Conservation (phyloP, 2,888 invertebrate species). For the Microplitis deprimator region DNA sequence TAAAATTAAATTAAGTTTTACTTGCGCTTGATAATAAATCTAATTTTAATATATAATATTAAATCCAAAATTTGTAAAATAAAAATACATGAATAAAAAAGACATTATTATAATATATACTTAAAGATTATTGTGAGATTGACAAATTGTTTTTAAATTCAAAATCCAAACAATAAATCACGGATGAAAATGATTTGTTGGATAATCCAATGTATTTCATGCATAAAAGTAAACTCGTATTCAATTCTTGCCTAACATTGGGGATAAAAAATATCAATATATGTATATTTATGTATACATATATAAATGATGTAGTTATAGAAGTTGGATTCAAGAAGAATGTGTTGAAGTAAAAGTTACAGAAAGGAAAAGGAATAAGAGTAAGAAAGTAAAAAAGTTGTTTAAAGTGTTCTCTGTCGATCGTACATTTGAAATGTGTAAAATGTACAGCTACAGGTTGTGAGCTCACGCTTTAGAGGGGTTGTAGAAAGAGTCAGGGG, state of each 20-base stretch:
- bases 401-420: constrained; percentile 17
- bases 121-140: background rate
- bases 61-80: background rate
- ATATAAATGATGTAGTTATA: background rate
- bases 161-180: constrained; percentile 18
- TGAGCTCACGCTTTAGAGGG: constrained; percentile 11
- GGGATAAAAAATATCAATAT: background rate
- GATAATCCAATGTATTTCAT: constrained; percentile 11
- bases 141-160: background rate
- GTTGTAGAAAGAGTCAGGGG: constrained; percentile 15
- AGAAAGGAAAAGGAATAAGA: background rate
- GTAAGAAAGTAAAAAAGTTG: background rate
- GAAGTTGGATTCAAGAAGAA: background rate
- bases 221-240: background rate
- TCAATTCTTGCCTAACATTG: background rate
- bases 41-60: background rate
- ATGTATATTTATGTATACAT: background rate
- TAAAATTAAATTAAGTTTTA: background rate
- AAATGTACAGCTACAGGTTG: constrained; percentile 38
- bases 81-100: background rate
- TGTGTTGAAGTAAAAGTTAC: background rate
- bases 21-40: background rate
- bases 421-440: constrained; percentile 30
- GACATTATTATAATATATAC: background rate
- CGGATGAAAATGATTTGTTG: constrained; percentile 16